phyloP scores from a whole-genome alignment of 2,113 vertebrate species.

The Apodemus sylvaticus region DNA sequence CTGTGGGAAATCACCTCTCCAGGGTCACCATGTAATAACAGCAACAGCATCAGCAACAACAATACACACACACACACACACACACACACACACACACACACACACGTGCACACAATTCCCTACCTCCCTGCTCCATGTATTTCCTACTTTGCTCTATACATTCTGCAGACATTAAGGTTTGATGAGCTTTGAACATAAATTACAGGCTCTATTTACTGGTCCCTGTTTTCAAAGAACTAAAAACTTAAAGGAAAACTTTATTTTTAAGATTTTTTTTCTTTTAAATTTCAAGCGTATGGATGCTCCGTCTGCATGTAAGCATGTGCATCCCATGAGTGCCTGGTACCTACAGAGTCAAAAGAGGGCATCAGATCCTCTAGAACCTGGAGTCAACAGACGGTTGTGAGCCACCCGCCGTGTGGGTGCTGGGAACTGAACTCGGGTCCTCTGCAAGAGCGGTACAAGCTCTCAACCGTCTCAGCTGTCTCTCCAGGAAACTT shows the following conservation, averaged over 20 bases:
- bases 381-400: neutral
- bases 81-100: neutral
- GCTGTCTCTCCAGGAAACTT: neutral
- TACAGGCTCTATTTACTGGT: neutral
- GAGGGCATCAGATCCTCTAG: neutral
- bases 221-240: slow-evolving; percentile 23
- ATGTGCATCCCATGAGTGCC: neutral
- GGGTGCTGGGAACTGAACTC: neutral
- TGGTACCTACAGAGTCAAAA: neutral
- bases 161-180: neutral
- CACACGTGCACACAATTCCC: neutral
- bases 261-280: neutral
- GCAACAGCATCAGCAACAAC: neutral
- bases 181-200: neutral
- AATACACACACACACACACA: too few relatives aligned
- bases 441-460: neutral
- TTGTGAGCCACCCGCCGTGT: too few relatives aligned
- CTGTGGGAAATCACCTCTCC: neutral
- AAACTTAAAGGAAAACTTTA: neutral
- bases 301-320: neutral
- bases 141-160: neutral
- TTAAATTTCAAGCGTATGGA: neutral
- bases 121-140: neutral
- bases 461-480: neutral
- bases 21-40: neutral